Base-by-base conservation (phyloP, 2,797 vertebrate species). In the Luscinia luscinia region DNA sequence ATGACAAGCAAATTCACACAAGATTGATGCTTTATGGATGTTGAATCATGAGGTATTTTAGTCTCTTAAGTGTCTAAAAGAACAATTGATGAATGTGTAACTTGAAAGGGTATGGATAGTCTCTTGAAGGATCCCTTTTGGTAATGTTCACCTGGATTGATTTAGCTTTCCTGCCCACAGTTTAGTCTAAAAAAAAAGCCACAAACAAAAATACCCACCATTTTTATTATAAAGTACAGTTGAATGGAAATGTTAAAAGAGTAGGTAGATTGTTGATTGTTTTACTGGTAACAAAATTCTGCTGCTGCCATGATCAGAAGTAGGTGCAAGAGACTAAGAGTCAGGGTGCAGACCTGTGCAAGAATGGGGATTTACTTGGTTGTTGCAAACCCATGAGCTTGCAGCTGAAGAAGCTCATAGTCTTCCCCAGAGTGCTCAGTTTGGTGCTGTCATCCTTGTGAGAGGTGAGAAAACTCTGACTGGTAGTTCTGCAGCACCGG, bases 391-490 rank as follows among this genome's bases (percentile, higher is more conserved):
- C 40, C 38, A 10, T 1, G 8, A 84, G 34, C 19, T 58, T 87
- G 45, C 34, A 55, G 12, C 20, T 84, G 23, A 79, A 64, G 79
- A 57, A 58, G 22, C 75, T 88, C 6, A 15, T 34, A 41, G 64
- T 34, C 34, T 95, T 40, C 24, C 81, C 30, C 46, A 28, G 75
- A 73, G 51, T 20, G 45, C 55, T 94, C 43, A 52, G 5, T 58
- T 77, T 8, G 16, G 36, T 62, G 57, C 45, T 89, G 7, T 68
- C 48, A 66, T 89, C 58, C 24, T 34, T 83, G 45, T 72, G 40
- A 62, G 73, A 94, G 80, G 75, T 93, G 94, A 83, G 89, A 67
- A 76, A 63, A 40, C 54, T 62, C 26, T 87, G 69, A 19, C 73
- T 72, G 57, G 68, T 70, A 32, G 41, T 23, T 84, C 23, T 62